These are phyloP conservation scores for Myotis brandtii DNA, from an alignment of 2,113 vertebrate genomes.

Conservation along the genomic window DNA sequence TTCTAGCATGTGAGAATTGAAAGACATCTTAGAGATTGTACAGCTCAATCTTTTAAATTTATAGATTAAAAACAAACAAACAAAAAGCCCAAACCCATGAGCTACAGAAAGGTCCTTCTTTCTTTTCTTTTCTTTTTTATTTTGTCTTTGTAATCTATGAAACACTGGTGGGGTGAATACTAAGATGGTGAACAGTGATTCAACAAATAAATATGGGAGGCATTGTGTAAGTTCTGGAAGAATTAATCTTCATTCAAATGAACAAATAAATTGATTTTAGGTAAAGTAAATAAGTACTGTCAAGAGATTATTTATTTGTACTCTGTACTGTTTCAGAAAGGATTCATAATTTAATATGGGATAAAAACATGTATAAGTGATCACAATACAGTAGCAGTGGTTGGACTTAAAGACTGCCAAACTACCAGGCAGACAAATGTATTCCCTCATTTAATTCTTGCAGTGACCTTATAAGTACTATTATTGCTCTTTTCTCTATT, in stretches of 20 bases:
- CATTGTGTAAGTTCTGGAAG: neutral
- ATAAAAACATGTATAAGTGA: neutral
- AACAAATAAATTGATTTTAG: conserved; percentile 24
- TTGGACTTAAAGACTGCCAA: neutral
- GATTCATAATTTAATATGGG: neutral
- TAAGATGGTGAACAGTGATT: neutral
- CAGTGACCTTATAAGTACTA: neutral
- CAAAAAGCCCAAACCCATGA: neutral
- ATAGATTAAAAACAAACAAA: neutral
- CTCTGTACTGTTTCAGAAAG: neutral
- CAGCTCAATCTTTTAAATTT: neutral
- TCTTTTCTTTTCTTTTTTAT: neutral
- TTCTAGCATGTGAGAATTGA: neutral
- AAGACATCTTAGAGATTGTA: neutral
- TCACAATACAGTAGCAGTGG: neutral
- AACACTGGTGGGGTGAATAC: neutral
- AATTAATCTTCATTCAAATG: conserved; percentile 17
- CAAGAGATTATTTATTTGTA: neutral
- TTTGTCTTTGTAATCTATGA: neutral
- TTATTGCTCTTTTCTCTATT: neutral
- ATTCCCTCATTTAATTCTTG: neutral
- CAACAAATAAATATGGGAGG: neutral
- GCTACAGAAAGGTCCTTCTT: neutral
- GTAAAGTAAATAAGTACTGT: neutral
- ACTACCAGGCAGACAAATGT: neutral